Percentiles rank a stretch among this genome's conserved stretches.
phyloP scores from a whole-genome alignment of 2,888 invertebrate species.

The Chaitophorus viminalis region DNA sequence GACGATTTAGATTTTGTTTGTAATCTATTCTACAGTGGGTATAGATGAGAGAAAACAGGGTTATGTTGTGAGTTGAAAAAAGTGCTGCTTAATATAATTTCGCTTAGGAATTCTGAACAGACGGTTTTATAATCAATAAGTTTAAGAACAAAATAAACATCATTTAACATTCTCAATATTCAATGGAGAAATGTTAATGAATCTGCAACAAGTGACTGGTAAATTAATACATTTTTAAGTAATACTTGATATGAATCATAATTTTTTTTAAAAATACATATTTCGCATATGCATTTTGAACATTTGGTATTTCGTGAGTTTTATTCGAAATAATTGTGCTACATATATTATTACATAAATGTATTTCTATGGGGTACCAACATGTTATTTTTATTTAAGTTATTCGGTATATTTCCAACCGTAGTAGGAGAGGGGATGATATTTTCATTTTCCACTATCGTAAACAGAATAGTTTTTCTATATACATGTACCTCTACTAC shows the following conservation, averaged over 20 bases:
- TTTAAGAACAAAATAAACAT: background rate
- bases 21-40: too few relatives aligned
- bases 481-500: background rate
- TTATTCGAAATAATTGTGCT: background rate
- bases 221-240: too few relatives aligned
- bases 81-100: background rate
- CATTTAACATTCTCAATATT: background rate
- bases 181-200: background rate
- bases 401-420: background rate
- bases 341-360: too few relatives aligned
- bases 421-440: background rate
- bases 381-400: background rate
- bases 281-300: background rate
- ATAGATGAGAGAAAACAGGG: too few relatives aligned
- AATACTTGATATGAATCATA: background rate
- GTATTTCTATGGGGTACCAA: background rate
- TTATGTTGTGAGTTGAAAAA: background rate
- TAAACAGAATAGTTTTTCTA: constrained; percentile 6
- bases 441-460: constrained; percentile 4
- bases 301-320: background rate
- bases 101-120: background rate
- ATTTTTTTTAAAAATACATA: background rate
- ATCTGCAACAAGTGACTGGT: background rate
- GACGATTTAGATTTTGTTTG: too few relatives aligned
- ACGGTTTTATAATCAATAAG: background rate